Evolutionary conservation across 2,888 invertebrate genomes (phyloP).

Genomic region (Andrena hattorfiana): DNA sequence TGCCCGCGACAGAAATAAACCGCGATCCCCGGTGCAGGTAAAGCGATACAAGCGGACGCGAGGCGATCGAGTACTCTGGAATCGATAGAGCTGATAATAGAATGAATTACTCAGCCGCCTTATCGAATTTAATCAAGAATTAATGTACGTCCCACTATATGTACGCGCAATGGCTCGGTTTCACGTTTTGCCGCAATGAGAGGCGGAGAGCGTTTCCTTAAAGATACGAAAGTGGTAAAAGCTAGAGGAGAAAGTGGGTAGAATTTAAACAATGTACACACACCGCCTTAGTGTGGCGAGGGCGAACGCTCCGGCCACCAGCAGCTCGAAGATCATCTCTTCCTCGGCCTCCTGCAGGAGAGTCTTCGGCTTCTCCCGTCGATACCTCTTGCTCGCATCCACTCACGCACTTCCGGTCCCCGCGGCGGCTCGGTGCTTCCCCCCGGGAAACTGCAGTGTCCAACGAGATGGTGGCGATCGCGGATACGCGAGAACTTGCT

Average conservation of each 20-base stretch:
- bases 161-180: background rate
- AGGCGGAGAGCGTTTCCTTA: background rate
- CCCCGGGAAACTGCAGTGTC: slow-evolving; percentile 9
- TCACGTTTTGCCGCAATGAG: background rate
- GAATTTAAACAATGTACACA: slow-evolving; percentile 84
- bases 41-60: slow-evolving; percentile 36
- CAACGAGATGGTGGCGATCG: slow-evolving; percentile 7
- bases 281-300: slow-evolving; percentile 85
- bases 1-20: slow-evolving; percentile 31
- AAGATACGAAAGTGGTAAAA: slow-evolving; percentile 24
- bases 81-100: slow-evolving; percentile 1
- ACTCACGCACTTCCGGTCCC: slow-evolving; percentile 73
- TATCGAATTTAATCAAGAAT: slow-evolving; percentile 1
- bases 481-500: slow-evolving; percentile 1
- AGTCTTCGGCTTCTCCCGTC: slow-evolving; percentile 77
- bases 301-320: slow-evolving; percentile 84
- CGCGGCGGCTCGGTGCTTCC: slow-evolving; percentile 34
- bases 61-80: background rate
- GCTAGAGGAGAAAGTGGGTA: slow-evolving; percentile 70
- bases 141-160: background rate
- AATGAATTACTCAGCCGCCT: background rate
- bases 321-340: slow-evolving; percentile 84
- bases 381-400: slow-evolving; percentile 77
- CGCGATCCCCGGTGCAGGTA: slow-evolving; percentile 21
- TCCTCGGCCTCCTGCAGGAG: slow-evolving; percentile 80